Base-by-base conservation (phyloP, 2,797 vertebrate species). In the Phoeniculus purpureus region DNA sequence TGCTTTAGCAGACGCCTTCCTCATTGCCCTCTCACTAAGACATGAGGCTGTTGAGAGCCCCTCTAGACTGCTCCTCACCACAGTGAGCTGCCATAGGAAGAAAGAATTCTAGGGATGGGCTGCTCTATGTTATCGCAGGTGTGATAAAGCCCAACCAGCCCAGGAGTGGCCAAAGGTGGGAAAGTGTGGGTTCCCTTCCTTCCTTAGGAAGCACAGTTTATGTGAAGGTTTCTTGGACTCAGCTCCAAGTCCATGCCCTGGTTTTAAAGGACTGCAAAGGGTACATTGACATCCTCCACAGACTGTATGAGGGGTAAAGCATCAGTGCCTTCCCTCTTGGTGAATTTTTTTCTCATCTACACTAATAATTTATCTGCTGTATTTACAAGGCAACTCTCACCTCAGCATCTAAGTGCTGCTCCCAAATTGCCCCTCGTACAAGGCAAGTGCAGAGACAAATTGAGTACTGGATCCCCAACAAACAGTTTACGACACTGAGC, bases 361-460 rank as follows among this genome's bases (percentile, higher is more conserved):
- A 0, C 26, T 74, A 90, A 85, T 71, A 88, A 86, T 79, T 72
- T 56, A 54, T 90, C 64, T 84, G 60, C 66, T 78, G 29, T 27
- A 84, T 81, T 91, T 95, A 74, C 85, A 79, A 71, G 80, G 50
- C 60, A 67, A 85, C 85, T 58, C 56, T 73, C 76, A 83, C 29
- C 76, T 86, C 55, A 15, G 45, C 31, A 78, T 62, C 32, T 55
- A 59, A 75, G 70, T 31, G 66, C 70, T 81, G 34, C 37, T 64
- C 10, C 26, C n/a, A 11, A 92, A 88, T 90, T 48, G 29, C 54
- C 60, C 77, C 25, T 59, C 4, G 9, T 21, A 51, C 75, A 43
- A 68, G 67, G 74, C 32, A 86, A 58, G 31, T 3, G 56, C 70
- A 60, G 74, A 85, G 62, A 85, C 22, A 79, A 87, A 92, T 58